A percentile compares a stretch with the other conserved stretches of the same genome.
Evolutionary conservation across 2,113 vertebrate species (phyloP).

Genomic region (Trogon surrucura): DNA sequence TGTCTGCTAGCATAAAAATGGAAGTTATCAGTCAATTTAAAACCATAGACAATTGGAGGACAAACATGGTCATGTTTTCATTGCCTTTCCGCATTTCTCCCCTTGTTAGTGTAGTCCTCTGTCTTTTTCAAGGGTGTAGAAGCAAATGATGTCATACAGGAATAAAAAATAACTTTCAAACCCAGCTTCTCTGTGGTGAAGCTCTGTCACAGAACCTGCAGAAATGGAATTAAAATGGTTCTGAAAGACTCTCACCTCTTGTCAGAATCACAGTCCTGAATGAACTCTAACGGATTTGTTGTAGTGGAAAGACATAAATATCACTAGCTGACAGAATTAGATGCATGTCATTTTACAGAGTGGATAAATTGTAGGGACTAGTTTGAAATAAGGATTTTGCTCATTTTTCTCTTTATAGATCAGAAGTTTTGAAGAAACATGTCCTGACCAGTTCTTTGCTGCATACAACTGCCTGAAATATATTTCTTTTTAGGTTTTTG

Average conservation of each 20-base stretch:
- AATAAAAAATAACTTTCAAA: background rate
- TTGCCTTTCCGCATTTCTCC: background rate
- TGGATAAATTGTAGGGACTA: background rate
- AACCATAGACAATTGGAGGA: background rate
- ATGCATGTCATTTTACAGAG: background rate
- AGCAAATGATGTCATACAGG: background rate
- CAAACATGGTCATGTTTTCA: background rate
- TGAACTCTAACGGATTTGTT: background rate
- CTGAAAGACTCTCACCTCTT: background rate
- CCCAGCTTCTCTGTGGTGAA: background rate
- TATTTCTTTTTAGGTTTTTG: background rate
- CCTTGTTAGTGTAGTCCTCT: background rate
- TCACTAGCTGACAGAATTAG: background rate
- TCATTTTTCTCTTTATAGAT: background rate
- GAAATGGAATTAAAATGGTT: background rate
- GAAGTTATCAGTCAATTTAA: background rate
- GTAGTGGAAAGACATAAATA: background rate
- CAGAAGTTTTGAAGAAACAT: background rate
- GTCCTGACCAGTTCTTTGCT: background rate
- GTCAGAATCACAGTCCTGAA: background rate
- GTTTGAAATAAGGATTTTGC: background rate
- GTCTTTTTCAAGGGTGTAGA: background rate
- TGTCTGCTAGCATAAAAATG: background rate
- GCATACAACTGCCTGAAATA: background rate
- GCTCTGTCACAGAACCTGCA: background rate